Evolutionary conservation across 2,113 vertebrate genomes (phyloP).

Genomic region (Neotragus moschatus): DNA sequence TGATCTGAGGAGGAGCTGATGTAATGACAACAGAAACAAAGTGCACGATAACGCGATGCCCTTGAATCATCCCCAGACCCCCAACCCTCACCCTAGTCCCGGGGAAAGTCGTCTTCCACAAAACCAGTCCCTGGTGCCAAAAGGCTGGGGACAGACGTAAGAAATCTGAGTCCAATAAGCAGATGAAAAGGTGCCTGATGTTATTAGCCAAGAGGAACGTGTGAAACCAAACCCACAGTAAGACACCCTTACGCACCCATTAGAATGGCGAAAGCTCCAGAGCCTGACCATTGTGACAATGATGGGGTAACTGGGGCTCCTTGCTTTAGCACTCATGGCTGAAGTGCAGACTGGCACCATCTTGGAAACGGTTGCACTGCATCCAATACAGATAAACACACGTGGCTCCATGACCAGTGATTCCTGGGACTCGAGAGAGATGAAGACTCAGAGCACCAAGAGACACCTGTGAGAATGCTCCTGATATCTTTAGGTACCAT

Average conservation of each 20-base stretch:
- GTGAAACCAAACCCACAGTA: background rate
- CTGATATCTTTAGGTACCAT: too few relatives aligned
- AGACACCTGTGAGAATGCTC: background rate
- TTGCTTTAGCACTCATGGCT: background rate
- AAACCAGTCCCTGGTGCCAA: background rate
- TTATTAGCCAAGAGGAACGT: background rate
- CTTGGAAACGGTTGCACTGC: background rate
- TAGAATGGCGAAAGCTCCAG: rapidly evolving
- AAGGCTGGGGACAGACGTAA: background rate
- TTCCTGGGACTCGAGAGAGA: background rate
- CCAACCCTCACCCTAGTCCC: background rate
- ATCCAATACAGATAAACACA: background rate
- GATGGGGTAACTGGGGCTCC: background rate
- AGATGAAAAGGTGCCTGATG: rapidly evolving
- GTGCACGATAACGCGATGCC: background rate
- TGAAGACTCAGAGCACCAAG: background rate
- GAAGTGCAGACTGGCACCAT: background rate
- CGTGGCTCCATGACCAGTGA: rapidly evolving
- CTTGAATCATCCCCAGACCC: background rate
- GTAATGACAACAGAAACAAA: background rate
- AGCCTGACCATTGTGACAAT: background rate
- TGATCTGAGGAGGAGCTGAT: background rate
- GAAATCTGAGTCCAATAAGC: background rate
- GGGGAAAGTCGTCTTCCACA: background rate
- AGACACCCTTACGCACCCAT: background rate